phyloP scores from a whole-genome alignment of 2,888 invertebrate species.

The Hemicrepidius hirtus region DNA sequence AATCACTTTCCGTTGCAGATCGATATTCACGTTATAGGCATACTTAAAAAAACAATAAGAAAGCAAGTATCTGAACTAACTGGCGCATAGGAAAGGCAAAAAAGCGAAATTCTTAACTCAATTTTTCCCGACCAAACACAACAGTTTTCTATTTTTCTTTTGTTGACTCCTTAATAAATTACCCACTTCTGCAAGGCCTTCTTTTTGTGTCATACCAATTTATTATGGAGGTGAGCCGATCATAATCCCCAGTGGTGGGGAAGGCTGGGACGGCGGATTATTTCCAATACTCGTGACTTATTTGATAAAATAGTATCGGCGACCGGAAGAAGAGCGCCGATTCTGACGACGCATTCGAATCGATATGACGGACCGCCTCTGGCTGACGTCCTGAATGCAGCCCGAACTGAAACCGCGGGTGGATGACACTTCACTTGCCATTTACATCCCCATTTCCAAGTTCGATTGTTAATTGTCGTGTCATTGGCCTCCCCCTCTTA shows the following conservation, averaged over 20 bases:
- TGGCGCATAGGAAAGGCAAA: background rate
- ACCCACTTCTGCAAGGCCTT: background rate
- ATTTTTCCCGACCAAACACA: conserved; percentile 11
- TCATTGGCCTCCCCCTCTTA: conserved; percentile 11
- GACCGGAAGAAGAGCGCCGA: conserved; percentile 32
- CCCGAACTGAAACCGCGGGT: conserved; percentile 34
- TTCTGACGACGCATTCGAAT: conserved; percentile 46
- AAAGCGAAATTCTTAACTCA: conserved; percentile 7
- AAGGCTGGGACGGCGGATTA: conserved; percentile 28
- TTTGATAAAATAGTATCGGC: conserved; percentile 38
- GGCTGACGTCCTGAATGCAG: conserved; percentile 49
- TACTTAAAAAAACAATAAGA: conserved; percentile 4
- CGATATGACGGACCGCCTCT: conserved; percentile 52
- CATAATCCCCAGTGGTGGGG: conserved; percentile 18
- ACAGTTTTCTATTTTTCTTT: conserved; percentile 9
- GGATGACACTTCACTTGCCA: conserved; percentile 42
- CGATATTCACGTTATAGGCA: background rate
- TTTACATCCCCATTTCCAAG: conserved; percentile 32
- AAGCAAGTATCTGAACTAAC: conserved; percentile 13
- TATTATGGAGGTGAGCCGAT: conserved; percentile 23
- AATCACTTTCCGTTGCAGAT: background rate
- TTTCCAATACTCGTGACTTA: conserved; percentile 43
- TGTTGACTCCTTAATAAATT: conserved; percentile 3
- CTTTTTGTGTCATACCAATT: conserved; percentile 23
- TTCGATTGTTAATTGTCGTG: conserved; percentile 29